Evolutionary conservation across 2,888 invertebrate genomes (phyloP), one percentile per base, ranked within the genome.

Genomic region (Athripsodes cinereus): DNA sequence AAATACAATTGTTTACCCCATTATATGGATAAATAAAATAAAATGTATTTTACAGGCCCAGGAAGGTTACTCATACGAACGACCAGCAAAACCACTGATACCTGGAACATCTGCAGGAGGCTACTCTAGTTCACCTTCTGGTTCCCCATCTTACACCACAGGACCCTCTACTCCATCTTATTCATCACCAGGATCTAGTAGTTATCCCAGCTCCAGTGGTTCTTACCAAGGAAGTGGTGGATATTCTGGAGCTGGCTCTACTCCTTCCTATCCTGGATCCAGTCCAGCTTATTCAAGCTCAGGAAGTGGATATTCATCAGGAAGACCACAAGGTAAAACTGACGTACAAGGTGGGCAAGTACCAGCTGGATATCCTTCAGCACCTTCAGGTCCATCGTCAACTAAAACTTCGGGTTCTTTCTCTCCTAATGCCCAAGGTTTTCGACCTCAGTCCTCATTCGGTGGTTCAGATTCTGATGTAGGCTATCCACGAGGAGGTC

Each of bases 11-110:
- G n/a, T n/a, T n/a, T n/a, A n/a, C n/a, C n/a, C n/a, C n/a, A n/a
- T n/a, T n/a, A n/a, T 8, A 40, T 16, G 3, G 40, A n/a, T 40
- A 8, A 13, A 40, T 40, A 8, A 40, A 40, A 40, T 40, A 26
- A n/a, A 26, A 26, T 26, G 26, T 26, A 26, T 26, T 26, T 67
- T 66, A 34, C 64, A 85, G 84, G 82, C 80, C 55, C 88, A 90
- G 76, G 82, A 79, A 68, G 89, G 90, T 19, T 91, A 91, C 69
- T 83, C 82, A 63, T 91, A 91, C 72, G 85, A 85, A 63, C 81
- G 84, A 61, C 90, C 89, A 6, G 79, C 79, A 52, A 80, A 82
- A 65, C 84, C 84, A 1, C 79, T 87, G 65, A 69, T 68, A 55
- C 67, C 70, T 35, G 74, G 75, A 13, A 68, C 74, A 1, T 67